phyloP scores from a whole-genome alignment of 2,113 vertebrate genomes.

The Saimiri boliviensis region DNA sequence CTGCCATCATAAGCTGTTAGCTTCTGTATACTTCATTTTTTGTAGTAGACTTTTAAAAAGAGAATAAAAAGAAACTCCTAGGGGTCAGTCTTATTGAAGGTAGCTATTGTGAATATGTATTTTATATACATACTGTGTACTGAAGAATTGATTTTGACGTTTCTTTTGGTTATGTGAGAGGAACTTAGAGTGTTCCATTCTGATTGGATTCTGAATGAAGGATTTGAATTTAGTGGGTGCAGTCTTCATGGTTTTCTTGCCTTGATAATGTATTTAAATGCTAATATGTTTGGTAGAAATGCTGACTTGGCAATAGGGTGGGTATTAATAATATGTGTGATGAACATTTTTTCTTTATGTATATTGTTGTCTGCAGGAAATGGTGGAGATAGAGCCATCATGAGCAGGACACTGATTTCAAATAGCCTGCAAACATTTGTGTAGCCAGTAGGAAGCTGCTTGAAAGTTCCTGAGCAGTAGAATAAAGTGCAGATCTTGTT shows the following conservation, averaged over 20 bases:
- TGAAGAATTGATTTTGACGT: not conserved
- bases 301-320: not conserved
- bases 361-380: not conserved
- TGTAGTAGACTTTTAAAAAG: conserved; percentile 26
- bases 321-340: not conserved
- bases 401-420: not conserved
- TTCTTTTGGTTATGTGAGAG: conserved; percentile 6
- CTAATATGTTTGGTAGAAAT: conserved; percentile 7
- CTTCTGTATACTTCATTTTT: conserved; percentile 22
- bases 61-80: conserved; percentile 23
- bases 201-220: conserved; percentile 16
- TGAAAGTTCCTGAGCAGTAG: not conserved
- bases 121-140: not conserved
- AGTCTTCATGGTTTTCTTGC: not conserved
- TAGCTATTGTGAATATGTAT: not conserved
- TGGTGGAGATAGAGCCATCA: not conserved
- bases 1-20: not conserved
- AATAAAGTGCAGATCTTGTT: not conserved
- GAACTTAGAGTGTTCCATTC: conserved; percentile 32
- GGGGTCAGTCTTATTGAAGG: not conserved
- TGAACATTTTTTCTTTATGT: not conserved
- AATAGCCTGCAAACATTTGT: not conserved
- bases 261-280: not conserved
- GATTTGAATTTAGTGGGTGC: not conserved
- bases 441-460: not conserved